phyloP scores from a whole-genome alignment of 2,888 invertebrate genomes.

The Lasioglossum zephyrum region DNA sequence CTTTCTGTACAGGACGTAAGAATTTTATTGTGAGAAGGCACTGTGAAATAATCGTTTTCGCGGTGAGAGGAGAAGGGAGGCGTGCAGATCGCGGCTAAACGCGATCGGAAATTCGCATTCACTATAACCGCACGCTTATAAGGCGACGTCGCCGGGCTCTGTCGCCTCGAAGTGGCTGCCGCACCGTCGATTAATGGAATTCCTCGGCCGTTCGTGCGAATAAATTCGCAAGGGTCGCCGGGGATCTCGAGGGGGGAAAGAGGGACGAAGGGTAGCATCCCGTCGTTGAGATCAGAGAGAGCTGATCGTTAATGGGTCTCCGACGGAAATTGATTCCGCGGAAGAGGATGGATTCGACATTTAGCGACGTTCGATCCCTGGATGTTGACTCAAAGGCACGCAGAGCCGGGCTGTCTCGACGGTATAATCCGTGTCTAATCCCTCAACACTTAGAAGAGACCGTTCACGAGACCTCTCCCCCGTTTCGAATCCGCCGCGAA shows the following conservation, averaged over 20 bases:
- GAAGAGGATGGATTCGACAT: conserved; percentile 46
- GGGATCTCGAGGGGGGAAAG: conserved; percentile 28
- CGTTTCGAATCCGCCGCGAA: not conserved
- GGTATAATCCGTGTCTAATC: conserved; percentile 8
- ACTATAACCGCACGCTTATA: not conserved
- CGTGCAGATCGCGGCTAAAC: not conserved
- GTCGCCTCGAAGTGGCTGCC: conserved; percentile 68
- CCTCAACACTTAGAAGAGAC: not conserved
- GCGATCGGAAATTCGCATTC: not conserved
- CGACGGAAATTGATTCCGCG: conserved; percentile 72
- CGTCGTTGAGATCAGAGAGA: conserved; percentile 4
- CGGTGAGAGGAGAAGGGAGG: not conserved
- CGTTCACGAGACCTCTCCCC: not conserved
- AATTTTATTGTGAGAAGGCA: not conserved
- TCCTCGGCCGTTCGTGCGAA: conserved; percentile 71
- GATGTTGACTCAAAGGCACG: not conserved
- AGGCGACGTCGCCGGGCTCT: conserved; percentile 28
- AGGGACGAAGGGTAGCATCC: not conserved
- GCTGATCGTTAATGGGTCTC: conserved; percentile 70
- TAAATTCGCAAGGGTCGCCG: conserved; percentile 69
- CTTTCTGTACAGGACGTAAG: too few species aligned
- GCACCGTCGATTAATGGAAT: conserved; percentile 70
- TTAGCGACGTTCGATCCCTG: conserved; percentile 20
- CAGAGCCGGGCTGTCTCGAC: not conserved
- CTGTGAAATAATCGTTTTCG: not conserved